Conservation (phyloP, 1,140 invertebrate species). For the Neodiprion fabricii region DNA sequence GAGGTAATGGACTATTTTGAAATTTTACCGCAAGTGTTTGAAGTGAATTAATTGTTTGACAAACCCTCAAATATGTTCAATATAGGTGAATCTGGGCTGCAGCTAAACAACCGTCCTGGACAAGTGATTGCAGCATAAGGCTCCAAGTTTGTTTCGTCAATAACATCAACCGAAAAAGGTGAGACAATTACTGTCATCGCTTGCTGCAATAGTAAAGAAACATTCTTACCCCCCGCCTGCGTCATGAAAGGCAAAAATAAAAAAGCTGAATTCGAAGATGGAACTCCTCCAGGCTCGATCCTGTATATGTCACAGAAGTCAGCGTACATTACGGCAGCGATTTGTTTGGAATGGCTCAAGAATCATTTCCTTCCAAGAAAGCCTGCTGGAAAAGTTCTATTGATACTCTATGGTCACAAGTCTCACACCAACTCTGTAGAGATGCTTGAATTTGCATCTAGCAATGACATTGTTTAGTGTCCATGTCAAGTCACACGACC, state of each 20-base stretch:
- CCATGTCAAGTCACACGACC: conserved; percentile 50
- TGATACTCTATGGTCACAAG: conserved; percentile 54
- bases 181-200: conserved; percentile 2
- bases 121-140: conserved; percentile 51
- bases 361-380: conserved; percentile 50
- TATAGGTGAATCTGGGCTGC: conserved; percentile 54
- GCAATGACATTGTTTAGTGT: conserved; percentile 51
- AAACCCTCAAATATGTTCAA: conserved; percentile 52
- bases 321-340: conserved; percentile 44
- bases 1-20: not conserved
- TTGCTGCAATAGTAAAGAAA: conserved; percentile 40
- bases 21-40: conserved; percentile 24
- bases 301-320: conserved; percentile 49
- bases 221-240: conserved; percentile 41
- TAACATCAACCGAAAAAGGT: conserved; percentile 49
- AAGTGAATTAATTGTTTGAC: conserved; percentile 40
- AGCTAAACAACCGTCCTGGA: conserved; percentile 51
- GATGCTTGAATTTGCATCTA: conserved; percentile 40
- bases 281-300: conserved; percentile 36
- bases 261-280: conserved; percentile 46
- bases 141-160: conserved; percentile 43
- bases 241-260: conserved; percentile 49
- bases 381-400: conserved; percentile 43
- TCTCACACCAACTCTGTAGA: conserved; percentile 42
- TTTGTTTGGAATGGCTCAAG: conserved; percentile 51